phyloP scores from a whole-genome alignment of 2,113 vertebrate species.

The Poecile atricapillus region DNA sequence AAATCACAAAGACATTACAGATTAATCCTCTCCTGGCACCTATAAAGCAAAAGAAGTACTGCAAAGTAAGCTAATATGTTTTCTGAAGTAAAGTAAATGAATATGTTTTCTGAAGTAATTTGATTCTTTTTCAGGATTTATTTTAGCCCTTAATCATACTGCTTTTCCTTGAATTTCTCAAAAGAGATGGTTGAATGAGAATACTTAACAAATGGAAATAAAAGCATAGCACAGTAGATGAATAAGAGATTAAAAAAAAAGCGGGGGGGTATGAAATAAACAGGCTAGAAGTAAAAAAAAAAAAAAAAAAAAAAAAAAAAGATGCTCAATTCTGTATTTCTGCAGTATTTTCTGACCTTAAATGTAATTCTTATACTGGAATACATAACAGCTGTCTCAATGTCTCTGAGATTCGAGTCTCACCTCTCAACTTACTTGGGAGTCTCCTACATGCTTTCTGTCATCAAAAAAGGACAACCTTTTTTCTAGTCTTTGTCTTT shows the following conservation, averaged over 20 bases:
- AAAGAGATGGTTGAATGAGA: conserved; percentile 55
- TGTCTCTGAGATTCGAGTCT: neutral
- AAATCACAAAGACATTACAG: conserved; percentile 50
- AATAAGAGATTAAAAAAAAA: conserved; percentile 28
- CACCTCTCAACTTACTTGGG: neutral
- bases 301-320: neutral
- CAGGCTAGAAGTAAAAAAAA: neutral
- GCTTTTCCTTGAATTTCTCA: conserved; percentile 49
- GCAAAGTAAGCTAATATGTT: conserved; percentile 63
- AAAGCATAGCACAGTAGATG: neutral
- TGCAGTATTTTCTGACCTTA: neutral
- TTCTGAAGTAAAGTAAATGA: conserved; percentile 65
- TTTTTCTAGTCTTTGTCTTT: neutral
- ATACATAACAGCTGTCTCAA: neutral
- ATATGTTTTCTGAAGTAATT: conserved; percentile 63
- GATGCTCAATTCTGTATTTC: neutral
- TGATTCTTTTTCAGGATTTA: conserved; percentile 52
- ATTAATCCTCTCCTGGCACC: conserved; percentile 68
- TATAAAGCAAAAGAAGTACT: conserved; percentile 47
- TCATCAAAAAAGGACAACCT: neutral
- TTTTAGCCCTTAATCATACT: conserved; percentile 54
- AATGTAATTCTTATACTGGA: neutral
- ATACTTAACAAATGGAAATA: conserved; percentile 49
- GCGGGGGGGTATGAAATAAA: neutral
- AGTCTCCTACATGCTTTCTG: neutral